Evolutionary conservation across 2,113 vertebrate species (phyloP).

Genomic region (Ancistrus triradiatus): DNA sequence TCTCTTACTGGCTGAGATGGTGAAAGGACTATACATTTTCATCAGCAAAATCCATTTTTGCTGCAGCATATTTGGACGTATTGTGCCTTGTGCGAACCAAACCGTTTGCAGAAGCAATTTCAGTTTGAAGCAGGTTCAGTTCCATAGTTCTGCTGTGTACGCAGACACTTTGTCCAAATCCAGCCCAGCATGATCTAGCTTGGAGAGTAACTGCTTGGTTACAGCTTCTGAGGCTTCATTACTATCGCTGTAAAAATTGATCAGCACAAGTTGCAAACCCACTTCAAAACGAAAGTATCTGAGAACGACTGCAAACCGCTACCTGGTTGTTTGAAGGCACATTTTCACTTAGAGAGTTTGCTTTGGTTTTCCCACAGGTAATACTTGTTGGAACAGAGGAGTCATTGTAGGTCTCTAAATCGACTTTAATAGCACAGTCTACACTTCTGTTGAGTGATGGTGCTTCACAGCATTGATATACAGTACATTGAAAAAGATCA

Average conservation of each 20-base stretch:
- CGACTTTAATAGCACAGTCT: background rate
- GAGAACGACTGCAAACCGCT: conserved; percentile 15
- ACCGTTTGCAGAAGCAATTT: conserved; percentile 14
- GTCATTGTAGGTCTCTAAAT: background rate
- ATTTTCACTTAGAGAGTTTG: conserved; percentile 13
- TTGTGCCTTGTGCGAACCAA: conserved; percentile 19
- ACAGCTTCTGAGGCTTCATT: conserved; percentile 3
- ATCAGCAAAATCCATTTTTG: conserved; percentile 5
- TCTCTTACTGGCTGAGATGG: conserved; percentile 29
- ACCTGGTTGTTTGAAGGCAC: background rate
- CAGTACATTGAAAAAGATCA: too few relatives aligned
- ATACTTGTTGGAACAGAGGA: conserved; percentile 12
- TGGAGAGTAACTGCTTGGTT: conserved; percentile 13
- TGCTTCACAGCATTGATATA: background rate
- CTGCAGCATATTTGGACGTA: conserved; percentile 18
- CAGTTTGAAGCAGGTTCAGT: conserved; percentile 16
- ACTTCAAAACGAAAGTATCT: conserved; percentile 31
- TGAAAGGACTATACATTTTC: conserved; percentile 35
- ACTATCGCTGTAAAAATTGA: conserved; percentile 18
- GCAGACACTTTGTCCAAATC: conserved; percentile 14
- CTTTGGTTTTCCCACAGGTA: conserved; percentile 21
- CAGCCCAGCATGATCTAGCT: conserved; percentile 10
- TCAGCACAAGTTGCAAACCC: conserved; percentile 5
- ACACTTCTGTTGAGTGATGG: conserved; percentile 6
- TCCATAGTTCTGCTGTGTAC: conserved; percentile 13